These are phyloP conservation scores for Sericinus montela DNA, from an alignment of 2,888 invertebrate genomes.

Conservation along the genomic window DNA sequence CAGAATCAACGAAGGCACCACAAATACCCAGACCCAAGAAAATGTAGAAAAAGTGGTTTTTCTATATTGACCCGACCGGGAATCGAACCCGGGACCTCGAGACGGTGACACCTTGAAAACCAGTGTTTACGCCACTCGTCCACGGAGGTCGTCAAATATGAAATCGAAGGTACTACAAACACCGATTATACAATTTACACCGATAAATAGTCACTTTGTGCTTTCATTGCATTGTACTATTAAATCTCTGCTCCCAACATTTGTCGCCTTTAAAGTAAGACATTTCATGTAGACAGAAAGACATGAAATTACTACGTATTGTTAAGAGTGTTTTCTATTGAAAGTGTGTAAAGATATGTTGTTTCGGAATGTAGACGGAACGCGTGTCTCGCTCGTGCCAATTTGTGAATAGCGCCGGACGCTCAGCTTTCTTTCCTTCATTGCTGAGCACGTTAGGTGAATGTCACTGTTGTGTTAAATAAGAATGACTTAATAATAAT, in stretches of 20 bases:
- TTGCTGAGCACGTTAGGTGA: constrained; percentile 73
- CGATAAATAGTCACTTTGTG: constrained; percentile 53
- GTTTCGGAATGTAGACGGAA: constrained; percentile 32
- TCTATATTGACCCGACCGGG: too few relatives aligned
- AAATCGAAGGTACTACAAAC: too few relatives aligned
- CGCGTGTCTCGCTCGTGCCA: constrained; percentile 77
- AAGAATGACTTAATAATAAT: constrained; percentile 41
- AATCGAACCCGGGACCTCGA: too few relatives aligned
- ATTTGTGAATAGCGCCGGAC: constrained; percentile 76
- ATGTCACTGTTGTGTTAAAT: constrained; percentile 64
- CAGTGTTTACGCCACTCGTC: too few relatives aligned
- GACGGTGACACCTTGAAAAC: too few relatives aligned
- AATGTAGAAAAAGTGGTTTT: too few relatives aligned
- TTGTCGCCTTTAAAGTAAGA: neutral
- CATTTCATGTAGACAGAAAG: constrained; percentile 10
- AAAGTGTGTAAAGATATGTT: constrained; percentile 27
- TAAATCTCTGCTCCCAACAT: constrained; percentile 50
- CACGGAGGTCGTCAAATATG: too few relatives aligned
- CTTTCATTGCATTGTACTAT: constrained; percentile 64
- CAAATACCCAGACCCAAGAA: too few relatives aligned
- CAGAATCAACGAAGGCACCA: too few relatives aligned
- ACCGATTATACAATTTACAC: too few relatives aligned
- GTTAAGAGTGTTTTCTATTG: constrained; percentile 31
- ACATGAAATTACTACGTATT: neutral
- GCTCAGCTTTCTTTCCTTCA: constrained; percentile 75